Conservation (phyloP, 1,140 invertebrate species). For the Pogonognathellus flavescens region DNA sequence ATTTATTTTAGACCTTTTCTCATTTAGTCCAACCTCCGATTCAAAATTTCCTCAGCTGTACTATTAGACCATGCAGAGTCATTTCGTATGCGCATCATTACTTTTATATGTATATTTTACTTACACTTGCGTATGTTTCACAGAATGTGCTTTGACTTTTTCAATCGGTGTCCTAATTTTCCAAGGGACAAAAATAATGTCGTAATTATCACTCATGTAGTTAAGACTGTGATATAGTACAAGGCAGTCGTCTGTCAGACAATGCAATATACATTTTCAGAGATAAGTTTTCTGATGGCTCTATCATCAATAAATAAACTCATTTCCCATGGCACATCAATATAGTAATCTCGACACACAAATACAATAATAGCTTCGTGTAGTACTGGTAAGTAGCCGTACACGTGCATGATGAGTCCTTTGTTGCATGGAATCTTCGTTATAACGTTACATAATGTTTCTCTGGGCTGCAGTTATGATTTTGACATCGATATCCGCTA, state of each 20-base stretch:
- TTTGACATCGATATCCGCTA: too few relatives aligned
- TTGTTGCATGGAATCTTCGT: too few relatives aligned
- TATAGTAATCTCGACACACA: too few relatives aligned
- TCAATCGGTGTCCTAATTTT: neutral
- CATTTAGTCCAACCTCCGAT: neutral
- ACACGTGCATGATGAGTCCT: too few relatives aligned
- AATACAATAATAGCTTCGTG: too few relatives aligned
- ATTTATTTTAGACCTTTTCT: neutral
- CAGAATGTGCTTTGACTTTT: neutral
- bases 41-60: neutral
- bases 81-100: neutral
- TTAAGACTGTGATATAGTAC: neutral
- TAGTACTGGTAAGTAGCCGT: too few relatives aligned
- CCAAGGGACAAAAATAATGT: neutral
- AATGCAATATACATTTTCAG: neutral
- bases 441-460: too few relatives aligned
- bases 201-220: neutral
- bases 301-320: too few relatives aligned
- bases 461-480: too few relatives aligned
- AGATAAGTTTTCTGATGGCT: too few relatives aligned
- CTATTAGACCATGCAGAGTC: neutral
- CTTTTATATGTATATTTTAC: neutral
- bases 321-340: too few relatives aligned
- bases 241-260: neutral
- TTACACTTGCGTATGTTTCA: neutral